These are phyloP conservation scores for Arvicanthis niloticus DNA, from an alignment of 2,113 vertebrate genomes.

Conservation along the genomic window DNA sequence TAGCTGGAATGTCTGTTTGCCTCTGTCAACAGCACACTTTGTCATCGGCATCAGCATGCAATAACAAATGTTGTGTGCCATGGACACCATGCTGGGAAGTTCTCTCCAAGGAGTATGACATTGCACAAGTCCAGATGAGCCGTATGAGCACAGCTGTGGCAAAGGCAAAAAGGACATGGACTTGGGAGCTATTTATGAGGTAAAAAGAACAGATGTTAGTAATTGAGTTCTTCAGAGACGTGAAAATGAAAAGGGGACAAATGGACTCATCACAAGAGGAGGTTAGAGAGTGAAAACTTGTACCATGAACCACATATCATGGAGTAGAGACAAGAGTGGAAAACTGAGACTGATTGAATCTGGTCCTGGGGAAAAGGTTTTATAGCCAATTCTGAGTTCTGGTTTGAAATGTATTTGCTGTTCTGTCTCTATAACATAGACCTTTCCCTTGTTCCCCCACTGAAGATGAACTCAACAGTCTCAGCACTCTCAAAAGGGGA, in stretches of 20 bases:
- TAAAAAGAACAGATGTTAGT: not conserved
- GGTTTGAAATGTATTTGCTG: not conserved
- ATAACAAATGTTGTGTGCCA: not conserved
- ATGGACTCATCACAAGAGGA: not conserved
- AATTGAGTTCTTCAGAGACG: not conserved
- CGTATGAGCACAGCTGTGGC: not conserved
- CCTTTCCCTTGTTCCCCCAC: not conserved
- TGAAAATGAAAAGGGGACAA: not conserved
- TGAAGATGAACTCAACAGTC: not conserved
- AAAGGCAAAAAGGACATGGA: not conserved
- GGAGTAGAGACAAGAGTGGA: not conserved
- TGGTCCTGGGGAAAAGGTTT: not conserved
- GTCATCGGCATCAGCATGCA: not conserved
- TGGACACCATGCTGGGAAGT: not conserved
- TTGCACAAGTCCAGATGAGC: not conserved
- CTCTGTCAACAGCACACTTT: not conserved
- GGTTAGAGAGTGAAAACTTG: not conserved
- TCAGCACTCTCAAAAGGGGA: not conserved
- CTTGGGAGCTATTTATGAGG: slow-evolving; percentile 13
- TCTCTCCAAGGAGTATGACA: not conserved
- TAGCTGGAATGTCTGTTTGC: not conserved
- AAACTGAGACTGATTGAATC: not conserved
- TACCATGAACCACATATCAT: not conserved
- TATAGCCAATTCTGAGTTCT: not conserved
- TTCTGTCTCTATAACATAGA: not conserved